phyloP scores from a whole-genome alignment of 2,113 vertebrate species.

The Peromyscus polionotus region DNA sequence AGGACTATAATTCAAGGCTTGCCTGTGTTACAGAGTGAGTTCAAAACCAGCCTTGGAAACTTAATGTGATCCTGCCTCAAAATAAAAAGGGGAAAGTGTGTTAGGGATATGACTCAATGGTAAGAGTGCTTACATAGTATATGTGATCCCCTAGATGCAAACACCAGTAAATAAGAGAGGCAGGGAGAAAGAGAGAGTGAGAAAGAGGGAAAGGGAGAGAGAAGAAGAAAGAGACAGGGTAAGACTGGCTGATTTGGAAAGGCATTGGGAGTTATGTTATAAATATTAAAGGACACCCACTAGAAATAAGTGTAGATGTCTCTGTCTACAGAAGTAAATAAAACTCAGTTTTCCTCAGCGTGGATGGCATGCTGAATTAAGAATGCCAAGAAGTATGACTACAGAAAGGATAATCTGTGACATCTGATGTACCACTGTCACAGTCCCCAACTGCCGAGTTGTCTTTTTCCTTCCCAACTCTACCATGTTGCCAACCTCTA shows the following conservation, averaged over 20 bases:
- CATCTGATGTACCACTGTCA: not conserved
- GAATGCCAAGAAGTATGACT: not conserved
- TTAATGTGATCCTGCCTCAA: not conserved
- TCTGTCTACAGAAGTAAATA: slow-evolving; percentile 35
- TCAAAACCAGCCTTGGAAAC: not conserved
- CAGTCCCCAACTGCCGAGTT: not conserved
- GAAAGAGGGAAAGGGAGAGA: not conserved
- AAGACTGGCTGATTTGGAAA: not conserved
- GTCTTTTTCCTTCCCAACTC: not conserved
- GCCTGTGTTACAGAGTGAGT: not conserved
- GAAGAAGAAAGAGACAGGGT: not conserved
- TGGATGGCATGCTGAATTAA: not conserved
- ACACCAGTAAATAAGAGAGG: not conserved
- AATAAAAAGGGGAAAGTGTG: not conserved
- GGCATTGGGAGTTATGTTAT: not conserved
- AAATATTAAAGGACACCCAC: not conserved
- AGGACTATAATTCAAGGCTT: no score
- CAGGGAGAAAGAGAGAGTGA: not conserved
- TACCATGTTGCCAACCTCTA: not conserved
- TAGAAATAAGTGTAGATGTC: not conserved
- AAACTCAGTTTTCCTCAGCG: not conserved
- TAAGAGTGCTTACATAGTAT: not conserved
- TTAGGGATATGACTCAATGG: not conserved
- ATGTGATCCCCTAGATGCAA: not conserved
- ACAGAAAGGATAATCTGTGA: not conserved